Base-by-base conservation (phyloP, 2,888 invertebrate genomes). In the Ectemnius cavifrons region DNA sequence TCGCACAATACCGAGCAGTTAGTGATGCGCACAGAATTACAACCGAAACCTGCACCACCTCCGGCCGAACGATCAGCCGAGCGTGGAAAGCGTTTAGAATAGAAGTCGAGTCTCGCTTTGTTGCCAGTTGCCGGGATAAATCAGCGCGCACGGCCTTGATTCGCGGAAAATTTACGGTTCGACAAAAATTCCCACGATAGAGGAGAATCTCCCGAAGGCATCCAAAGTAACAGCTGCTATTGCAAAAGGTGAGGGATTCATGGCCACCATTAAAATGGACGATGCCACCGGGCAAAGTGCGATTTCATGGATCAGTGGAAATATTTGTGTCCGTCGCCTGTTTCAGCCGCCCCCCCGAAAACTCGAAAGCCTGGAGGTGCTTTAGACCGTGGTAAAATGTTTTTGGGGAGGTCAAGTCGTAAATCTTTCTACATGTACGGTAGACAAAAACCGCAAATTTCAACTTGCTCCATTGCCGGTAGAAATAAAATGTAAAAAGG, bases 81-180 rank as follows among this genome's bases (percentile, higher is more conserved):
- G 71, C 73, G 71, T 77, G 67, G 61, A 64, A 49, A 47, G 56
- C 66, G 47, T 61, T 52, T 57, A 63, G 61, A 52, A 52, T 67
- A 46, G 62, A 18, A 49, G 63, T 46, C 45, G 20, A 45, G 8
- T 69, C n/a, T 69, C 61, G 59, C 46, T 70, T 77, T 81, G 80
- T 73, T 71, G 71, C 63, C 45, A 58, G 80, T 73, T 71, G 71
- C 63, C 45, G 59, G 73, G 72, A 80, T 80, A 80, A 78, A 81
- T 76, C 71, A 63, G 47, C 60, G 47, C 60, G 37, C 49, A 47
- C n/a, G 71, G 23, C 67, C 72, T 74, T 77, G 77, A 77, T 75
- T 81, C 63, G 66, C 49, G 75, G 67, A 76, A 81, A 81, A 81
- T 79, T 81, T 74, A 71, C 75, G 74, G 77, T 67, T 77, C 73